A percentile compares a stretch with the other conserved stretches of the same genome.
Conservation (phyloP, 2,113 vertebrate species). For the Paramisgurnus dabryanus region DNA sequence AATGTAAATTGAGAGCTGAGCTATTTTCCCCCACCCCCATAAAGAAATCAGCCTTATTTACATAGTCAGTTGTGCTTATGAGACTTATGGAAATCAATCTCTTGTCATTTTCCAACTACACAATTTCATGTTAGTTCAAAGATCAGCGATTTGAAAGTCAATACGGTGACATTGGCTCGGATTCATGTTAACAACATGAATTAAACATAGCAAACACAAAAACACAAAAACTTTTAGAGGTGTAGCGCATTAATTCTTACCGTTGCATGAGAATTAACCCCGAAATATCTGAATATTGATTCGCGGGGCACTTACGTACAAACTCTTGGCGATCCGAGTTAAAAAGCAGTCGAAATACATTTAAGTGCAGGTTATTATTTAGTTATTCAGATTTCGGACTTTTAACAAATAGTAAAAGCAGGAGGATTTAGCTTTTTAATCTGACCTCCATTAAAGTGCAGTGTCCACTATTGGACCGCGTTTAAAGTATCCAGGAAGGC, state of each 20-base stretch:
- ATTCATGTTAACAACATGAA: constrained; percentile 27
- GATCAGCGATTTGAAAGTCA: constrained; percentile 49
- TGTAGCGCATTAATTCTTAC: constrained; percentile 45
- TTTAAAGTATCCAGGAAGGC: constrained; percentile 52
- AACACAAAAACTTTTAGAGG: constrained; percentile 16
- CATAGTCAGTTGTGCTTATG: constrained; percentile 69
- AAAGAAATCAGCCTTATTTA: constrained; percentile 69
- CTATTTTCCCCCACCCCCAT: constrained; percentile 67
- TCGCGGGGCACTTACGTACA: constrained; percentile 56
- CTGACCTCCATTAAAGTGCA: constrained; percentile 12
- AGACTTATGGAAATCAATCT: constrained; percentile 62
- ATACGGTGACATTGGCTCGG: constrained; percentile 36
- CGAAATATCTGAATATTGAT: constrained; percentile 63
- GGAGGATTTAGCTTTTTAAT: background rate
- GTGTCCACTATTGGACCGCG: background rate
- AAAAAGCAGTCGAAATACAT: constrained; percentile 28
- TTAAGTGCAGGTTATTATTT: constrained; percentile 31
- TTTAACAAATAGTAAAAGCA: background rate
- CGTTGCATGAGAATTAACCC: constrained; percentile 61
- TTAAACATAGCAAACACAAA: constrained; percentile 44
- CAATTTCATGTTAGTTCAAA: constrained; percentile 53
- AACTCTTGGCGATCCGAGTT: constrained; percentile 32
- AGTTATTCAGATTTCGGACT: constrained; percentile 39
- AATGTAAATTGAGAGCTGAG: constrained; percentile 72
- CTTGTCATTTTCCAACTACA: constrained; percentile 52